Evolutionary conservation across 2,797 vertebrate genomes (phyloP), one percentile per base, ranked within the genome.

Genomic region (Aulostomus chinensis): DNA sequence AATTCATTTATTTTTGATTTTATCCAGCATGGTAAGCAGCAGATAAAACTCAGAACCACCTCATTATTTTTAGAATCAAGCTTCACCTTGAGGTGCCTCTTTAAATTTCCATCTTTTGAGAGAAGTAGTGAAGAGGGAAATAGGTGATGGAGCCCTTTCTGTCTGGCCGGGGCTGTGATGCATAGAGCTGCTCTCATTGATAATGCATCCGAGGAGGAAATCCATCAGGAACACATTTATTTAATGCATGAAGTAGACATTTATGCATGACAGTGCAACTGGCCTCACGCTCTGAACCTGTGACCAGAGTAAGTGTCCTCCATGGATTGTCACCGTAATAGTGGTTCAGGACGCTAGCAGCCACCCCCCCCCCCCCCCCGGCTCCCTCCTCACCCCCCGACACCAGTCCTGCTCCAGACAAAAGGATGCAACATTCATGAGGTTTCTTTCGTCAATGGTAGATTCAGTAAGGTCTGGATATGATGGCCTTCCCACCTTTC

Each of bases 191-290:
- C 30, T 68, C 80, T 89, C 88, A 89, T 89, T 87, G 88, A 87
- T 91, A 87, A 90, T 90, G 81, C 85, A 90, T 83, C 85, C 83
- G 76, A 42, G 68, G 74, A 29, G 63, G 66, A 73, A 80, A 87
- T 85, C 84, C 81, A 86, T 85, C 84, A 84, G 69, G 62, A 74
- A 68, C 58, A 54, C 61, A 72, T 79, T 42, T 61, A 68, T 88
- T 87, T 68, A 81, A 86, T 85, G 73, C 57, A 83, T 58, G 75
- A 80, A 61, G 69, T 59, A 36, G 61, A 71, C 65, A 50, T 76
- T 80, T 78, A 76, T 82, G 78, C 69, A 65, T 70, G 35, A 73
- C 71, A 45, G 60, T 68, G 47, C 9, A 8, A 3, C 2, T 50
- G 63, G 57, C 69, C 68, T 63, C 40, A 40, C 4, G 31, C 50